Evolutionary conservation across 1,140 invertebrate species (phyloP).

Genomic region (Aphis craccivora): DNA sequence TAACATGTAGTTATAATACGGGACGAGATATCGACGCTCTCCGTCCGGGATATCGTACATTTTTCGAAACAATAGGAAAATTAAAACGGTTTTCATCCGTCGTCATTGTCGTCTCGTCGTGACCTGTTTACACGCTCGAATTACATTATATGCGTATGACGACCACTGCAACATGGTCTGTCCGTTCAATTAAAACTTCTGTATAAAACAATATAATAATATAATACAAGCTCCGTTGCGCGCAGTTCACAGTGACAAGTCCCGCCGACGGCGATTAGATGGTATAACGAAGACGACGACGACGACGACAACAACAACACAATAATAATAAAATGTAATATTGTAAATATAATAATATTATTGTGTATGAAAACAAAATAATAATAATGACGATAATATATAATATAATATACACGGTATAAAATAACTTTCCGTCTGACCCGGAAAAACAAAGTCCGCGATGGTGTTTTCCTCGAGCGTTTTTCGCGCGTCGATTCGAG

Average conservation of each 20-base stretch:
- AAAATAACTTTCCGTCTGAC: background rate
- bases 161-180: background rate
- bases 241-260: background rate
- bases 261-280: too few species aligned
- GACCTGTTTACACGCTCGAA: slow-evolving; percentile 1
- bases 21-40: background rate
- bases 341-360: background rate
- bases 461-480: background rate
- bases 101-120: slow-evolving; percentile 5
- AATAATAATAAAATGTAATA: background rate
- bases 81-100: slow-evolving; percentile 9
- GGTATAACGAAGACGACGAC: too few species aligned
- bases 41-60: background rate
- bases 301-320: background rate
- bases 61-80: slow-evolving; percentile 4
- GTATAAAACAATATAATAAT: background rate
- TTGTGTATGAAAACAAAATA: background rate
- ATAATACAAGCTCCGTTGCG: background rate
- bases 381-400: background rate
- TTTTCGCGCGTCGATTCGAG: background rate
- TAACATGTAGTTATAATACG: background rate
- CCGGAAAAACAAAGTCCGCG: background rate
- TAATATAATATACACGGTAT: background rate
- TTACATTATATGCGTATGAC: background rate
- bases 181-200: slow-evolving; percentile 16